These are phyloP conservation scores for Melanerpes aurifrons DNA, from an alignment of 2,113 vertebrate genomes.

Conservation along the genomic window DNA sequence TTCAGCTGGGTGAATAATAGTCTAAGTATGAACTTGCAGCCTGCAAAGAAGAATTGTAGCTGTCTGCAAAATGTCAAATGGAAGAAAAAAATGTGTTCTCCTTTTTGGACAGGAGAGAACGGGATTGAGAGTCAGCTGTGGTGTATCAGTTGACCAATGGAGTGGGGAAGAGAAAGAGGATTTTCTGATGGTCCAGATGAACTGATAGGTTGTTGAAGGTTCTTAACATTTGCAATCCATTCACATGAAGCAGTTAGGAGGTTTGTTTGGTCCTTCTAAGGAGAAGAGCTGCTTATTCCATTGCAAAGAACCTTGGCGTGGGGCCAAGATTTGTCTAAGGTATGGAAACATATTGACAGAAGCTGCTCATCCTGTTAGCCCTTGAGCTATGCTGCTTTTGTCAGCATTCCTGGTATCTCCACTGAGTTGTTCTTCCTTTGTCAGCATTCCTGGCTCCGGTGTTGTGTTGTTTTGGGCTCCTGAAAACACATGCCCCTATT, in stretches of 20 bases:
- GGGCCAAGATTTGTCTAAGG: neutral
- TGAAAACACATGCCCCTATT: neutral
- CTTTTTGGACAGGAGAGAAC: neutral
- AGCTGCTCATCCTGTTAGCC: neutral
- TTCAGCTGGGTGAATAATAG: slow-evolving; percentile 51
- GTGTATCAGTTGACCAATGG: neutral
- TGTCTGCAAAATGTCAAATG: neutral
- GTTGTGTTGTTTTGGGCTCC: neutral
- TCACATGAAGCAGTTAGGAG: neutral
- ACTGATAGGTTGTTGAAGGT: neutral
- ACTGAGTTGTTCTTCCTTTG: neutral
- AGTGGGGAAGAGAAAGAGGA: neutral
- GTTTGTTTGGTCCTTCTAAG: neutral
- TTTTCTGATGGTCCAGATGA: neutral
- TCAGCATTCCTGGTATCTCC: neutral
- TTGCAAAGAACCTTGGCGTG: neutral
- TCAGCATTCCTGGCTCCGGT: neutral
- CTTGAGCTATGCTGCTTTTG: neutral
- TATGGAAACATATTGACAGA: neutral
- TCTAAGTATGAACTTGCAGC: neutral
- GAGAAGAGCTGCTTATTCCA: neutral
- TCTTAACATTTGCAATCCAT: neutral
- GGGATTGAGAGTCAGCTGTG: neutral
- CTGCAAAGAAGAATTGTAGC: neutral
- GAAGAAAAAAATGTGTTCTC: neutral